Evolutionary conservation across 2,113 vertebrate genomes (phyloP), one percentile per base, ranked within the genome.

Genomic region (Trachemys scripta): DNA sequence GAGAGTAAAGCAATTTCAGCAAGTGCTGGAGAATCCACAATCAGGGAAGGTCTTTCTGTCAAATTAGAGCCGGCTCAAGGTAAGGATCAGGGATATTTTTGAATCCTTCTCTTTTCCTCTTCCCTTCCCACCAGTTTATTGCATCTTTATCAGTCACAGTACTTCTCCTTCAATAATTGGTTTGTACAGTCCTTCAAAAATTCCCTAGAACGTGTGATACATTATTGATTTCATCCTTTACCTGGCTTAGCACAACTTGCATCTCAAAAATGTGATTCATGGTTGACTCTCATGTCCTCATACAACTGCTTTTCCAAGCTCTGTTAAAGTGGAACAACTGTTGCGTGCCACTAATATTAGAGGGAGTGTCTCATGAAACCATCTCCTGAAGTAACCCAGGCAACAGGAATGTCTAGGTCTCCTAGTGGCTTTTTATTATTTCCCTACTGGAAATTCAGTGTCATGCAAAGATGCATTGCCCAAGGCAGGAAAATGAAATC

Each of bases 31-130:
- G 96, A 97, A 57, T 80, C 88, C 16, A 1, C 95, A 16, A 92
- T 6, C 82, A 96, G 89, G 85, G 98, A 98, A 29, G 94, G 90
- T 24, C 82, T 87, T 1, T 0, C 92, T 47, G 90, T 47, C 6
- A 93, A 97, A 50, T 35, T 91, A 51, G 98, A 98, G 51, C 10
- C 76, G 9, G 3, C 69, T 57, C 89, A 97, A 57, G 98, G 98
- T 99, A 96, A 98, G 97, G 84, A 1, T 20, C 89, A 89, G 38
- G 27, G 78, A n/a, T 50, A 3, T 80, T 38, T 53, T 24, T 42
- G 4, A 79, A 5, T 72, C 53, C 85, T 78, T 90, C 57, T 4
- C 6, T 8, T 49, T 94, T 45, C 90, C 56, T 45, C 22, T 6
- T 87, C 14, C 19, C 31, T 80, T 84, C 59, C 42, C 90, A 38